Conservation (phyloP, 2,797 vertebrate genomes). For the Steatocranus sp. region DNA sequence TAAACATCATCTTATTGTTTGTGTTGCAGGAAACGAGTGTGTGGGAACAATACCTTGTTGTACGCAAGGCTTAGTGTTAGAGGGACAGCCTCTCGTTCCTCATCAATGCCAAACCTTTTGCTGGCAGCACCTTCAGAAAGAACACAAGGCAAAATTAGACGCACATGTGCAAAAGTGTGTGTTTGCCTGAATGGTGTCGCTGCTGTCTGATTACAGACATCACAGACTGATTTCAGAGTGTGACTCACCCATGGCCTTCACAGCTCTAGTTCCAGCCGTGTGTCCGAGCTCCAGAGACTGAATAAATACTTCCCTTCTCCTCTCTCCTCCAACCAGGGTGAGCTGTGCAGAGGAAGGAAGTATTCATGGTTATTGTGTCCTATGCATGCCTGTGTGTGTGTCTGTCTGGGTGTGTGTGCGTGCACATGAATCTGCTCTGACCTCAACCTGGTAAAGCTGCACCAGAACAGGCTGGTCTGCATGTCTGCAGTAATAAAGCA, state of each 20-base stretch:
- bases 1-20: neutral
- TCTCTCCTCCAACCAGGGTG: conserved; percentile 87
- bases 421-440: conserved; percentile 40
- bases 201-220: neutral
- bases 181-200: neutral
- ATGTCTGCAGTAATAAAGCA: conserved; percentile 92
- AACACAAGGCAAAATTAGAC: neutral
- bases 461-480: conserved; percentile 83
- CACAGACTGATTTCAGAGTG: neutral
- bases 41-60: conserved; percentile 79
- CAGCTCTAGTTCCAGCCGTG: conserved; percentile 85
- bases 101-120: conserved; percentile 92
- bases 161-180: neutral
- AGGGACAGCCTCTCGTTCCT: conserved; percentile 89
- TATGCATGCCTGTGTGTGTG: neutral
- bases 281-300: conserved; percentile 94
- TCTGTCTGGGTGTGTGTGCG: neutral
- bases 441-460: conserved; percentile 93
- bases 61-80: conserved; percentile 87
- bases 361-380: neutral
- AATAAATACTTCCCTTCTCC: conserved; percentile 87
- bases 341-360: conserved; percentile 69
- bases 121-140: conserved; percentile 82
- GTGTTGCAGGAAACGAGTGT: neutral
- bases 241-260: conserved; percentile 88